phyloP scores from a whole-genome alignment of 2,888 invertebrate species.

The Psylliodes chrysocephalus region DNA sequence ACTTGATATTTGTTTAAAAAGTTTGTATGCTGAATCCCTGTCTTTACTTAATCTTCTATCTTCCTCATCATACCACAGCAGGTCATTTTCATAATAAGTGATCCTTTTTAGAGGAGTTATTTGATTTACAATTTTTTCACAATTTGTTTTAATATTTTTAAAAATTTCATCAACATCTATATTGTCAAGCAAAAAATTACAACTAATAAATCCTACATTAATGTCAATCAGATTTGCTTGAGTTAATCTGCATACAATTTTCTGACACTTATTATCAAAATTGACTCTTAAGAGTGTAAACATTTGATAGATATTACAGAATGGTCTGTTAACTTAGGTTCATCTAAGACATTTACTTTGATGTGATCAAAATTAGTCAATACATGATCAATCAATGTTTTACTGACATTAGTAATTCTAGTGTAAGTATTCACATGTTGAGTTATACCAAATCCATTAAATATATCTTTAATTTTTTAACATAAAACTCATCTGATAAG shows the following conservation, averaged over 20 bases:
- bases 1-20: constrained; percentile 4
- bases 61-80: constrained; percentile 19
- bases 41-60: too few relatives aligned
- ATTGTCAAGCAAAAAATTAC: too few relatives aligned
- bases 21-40: too few relatives aligned
- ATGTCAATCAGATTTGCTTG: too few relatives aligned
- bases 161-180: too few relatives aligned
- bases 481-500: too few relatives aligned
- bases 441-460: constrained; percentile 2
- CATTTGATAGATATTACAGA: constrained; percentile 4
- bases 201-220: too few relatives aligned
- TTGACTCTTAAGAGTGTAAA: neutral
- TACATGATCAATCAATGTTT: constrained; percentile 8
- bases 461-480: neutral
- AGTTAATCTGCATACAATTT: too few relatives aligned
- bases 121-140: neutral
- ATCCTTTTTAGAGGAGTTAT: too few relatives aligned
- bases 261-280: too few relatives aligned
- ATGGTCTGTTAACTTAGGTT: neutral
- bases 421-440: neutral
- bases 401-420: constrained; percentile 1
- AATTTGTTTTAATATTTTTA: constrained; percentile 12
- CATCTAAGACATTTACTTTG: neutral
- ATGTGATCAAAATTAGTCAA: constrained; percentile 1
- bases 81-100: constrained; percentile 9